Evolutionary conservation across 2,888 invertebrate genomes (phyloP), one percentile per base, ranked within the genome.

Genomic region (Anaspis maculata): DNA sequence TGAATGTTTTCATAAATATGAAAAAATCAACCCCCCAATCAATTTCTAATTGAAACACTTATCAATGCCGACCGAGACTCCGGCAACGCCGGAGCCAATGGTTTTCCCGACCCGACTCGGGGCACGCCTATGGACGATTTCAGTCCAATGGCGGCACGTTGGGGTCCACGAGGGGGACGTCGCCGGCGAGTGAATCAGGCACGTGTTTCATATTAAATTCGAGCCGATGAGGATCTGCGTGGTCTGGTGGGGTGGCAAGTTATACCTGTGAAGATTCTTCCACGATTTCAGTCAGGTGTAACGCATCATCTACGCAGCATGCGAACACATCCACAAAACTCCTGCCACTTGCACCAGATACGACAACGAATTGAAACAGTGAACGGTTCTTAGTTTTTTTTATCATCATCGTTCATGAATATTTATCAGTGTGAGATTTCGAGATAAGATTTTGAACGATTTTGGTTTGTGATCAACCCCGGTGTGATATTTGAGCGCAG

Each of bases 251-350:
- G 30, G 30, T 43, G 34, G 35, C 32, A 39, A 44, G 47, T 46
- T 52, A 53, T 55, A 57, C 53, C 52, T 52, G 50, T 36, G 52
- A 46, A 42, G 52, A 49, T 48, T 46, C 47, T 33, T 25, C 15
- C 36, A 36, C 30, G 40, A 30, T 52, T 51, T 54, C 54, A 57
- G 57, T 57, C 52, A 56, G 54, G 57, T 57, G 54, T 51, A 39
- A 46, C 48, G 44, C 45, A 41, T 41, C 45, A 24, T 32, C 33
- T 13, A 16, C 11, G 33, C 36, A 30, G 30, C 27, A 40, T 40
- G 40, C 26, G 16, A 13, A 32, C n/a, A n/a, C n/a, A n/a, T n/a
- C n/a, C n/a, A n/a, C n/a, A n/a, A n/a, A n/a, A n/a, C n/a, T n/a
- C n/a, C n/a, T n/a, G n/a, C n/a, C n/a, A n/a, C n/a, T n/a, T n/a